Conservation (phyloP, 2,113 vertebrate species). For the Leucopsar rothschildi region DNA sequence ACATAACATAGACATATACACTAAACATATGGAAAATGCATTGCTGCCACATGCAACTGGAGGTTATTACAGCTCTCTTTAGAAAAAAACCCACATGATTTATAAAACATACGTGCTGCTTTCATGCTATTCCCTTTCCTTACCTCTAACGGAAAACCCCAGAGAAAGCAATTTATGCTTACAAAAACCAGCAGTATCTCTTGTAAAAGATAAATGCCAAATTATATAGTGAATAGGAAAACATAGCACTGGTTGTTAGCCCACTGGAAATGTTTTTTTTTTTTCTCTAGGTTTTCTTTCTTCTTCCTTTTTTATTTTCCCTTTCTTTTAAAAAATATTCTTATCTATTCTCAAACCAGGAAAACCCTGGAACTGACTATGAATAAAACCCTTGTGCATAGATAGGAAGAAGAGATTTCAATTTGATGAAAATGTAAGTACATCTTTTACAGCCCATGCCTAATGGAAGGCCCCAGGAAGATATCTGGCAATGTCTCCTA, state of each 20-base stretch:
- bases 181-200: neutral
- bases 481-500: neutral
- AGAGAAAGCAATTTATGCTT: slow-evolving; percentile 28
- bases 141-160: neutral
- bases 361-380: neutral
- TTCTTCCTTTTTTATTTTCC: no score
- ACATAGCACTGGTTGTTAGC: neutral
- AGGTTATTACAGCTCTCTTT: neutral
- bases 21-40: slow-evolving; percentile 5
- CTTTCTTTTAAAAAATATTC: neutral
- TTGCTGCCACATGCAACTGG: neutral
- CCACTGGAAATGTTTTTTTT: neutral
- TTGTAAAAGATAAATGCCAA: slow-evolving; percentile 11
- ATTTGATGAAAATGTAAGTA: neutral
- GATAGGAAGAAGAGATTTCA: neutral
- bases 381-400: neutral
- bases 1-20: neutral
- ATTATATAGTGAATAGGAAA: neutral
- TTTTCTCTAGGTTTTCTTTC: neutral
- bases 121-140: neutral
- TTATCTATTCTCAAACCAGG: neutral
- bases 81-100: neutral
- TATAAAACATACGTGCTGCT: slow-evolving; percentile 4
- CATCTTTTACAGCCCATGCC: neutral
- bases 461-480: neutral